Evolutionary conservation across 2,797 vertebrate species (phyloP).

Genomic region (Eidolon dupreanum): DNA sequence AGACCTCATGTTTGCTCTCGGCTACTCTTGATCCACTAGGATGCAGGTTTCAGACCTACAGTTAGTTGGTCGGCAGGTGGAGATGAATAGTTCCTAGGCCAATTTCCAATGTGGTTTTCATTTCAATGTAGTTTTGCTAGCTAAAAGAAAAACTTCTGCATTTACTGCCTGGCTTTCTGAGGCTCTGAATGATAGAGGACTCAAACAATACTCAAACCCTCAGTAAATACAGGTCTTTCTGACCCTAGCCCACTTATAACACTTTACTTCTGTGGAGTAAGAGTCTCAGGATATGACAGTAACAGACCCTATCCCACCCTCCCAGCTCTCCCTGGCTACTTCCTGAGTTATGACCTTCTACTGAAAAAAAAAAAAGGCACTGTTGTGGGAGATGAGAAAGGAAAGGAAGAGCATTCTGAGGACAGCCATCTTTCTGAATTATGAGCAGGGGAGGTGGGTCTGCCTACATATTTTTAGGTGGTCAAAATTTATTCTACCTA

Average conservation of each 20-base stretch:
- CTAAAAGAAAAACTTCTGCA: background rate
- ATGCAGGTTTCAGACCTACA: background rate
- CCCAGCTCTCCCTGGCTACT: background rate
- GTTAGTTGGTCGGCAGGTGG: background rate
- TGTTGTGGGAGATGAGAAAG: background rate
- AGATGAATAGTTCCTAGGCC: background rate
- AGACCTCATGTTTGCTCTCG: background rate
- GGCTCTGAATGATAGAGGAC: background rate
- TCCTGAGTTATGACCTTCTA: background rate
- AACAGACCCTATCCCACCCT: background rate
- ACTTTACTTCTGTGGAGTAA: background rate
- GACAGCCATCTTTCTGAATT: background rate
- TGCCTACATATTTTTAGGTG: background rate
- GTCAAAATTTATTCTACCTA: background rate
- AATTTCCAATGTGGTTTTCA: background rate
- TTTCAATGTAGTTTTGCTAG: background rate
- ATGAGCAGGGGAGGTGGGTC: background rate
- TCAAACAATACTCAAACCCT: background rate
- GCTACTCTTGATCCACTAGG: background rate
- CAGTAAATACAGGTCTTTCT: background rate
- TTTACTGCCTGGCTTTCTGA: background rate
- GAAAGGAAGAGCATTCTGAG: background rate
- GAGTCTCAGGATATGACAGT: background rate
- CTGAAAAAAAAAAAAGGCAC: background rate
- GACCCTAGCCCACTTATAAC: background rate